Conservation (phyloP, 2,888 invertebrate species). For the Acanthococcus lagerstroemiae region DNA sequence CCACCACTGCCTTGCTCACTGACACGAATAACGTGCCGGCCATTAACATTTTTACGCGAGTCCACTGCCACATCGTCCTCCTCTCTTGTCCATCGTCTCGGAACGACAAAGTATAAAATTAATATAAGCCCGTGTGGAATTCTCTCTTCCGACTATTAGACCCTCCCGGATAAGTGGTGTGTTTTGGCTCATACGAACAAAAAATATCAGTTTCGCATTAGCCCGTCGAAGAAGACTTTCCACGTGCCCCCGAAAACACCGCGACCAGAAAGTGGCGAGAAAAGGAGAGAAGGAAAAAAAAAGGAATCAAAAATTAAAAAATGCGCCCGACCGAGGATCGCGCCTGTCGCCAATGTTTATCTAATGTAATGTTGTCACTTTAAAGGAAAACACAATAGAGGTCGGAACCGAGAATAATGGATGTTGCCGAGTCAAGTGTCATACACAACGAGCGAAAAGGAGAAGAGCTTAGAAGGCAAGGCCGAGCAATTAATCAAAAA, state of each 20-base stretch:
- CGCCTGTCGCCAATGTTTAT: constrained; percentile 20
- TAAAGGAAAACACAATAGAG: constrained; percentile 23
- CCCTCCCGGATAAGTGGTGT: background rate
- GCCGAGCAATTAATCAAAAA: constrained; percentile 25
- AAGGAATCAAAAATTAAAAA: background rate
- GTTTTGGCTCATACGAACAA: too few species aligned
- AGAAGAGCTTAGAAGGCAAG: constrained; percentile 8
- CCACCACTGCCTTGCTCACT: too few species aligned
- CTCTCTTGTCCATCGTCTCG: too few species aligned
- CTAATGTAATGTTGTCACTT: constrained; percentile 29
- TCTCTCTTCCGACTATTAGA: too few species aligned
- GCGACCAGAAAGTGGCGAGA: background rate
- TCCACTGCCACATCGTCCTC: too few species aligned
- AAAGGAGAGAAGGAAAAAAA: background rate
- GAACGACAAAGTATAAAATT: too few species aligned
- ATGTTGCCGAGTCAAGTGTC: constrained; percentile 28
- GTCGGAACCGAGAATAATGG: constrained; percentile 24
- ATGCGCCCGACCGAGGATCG: background rate
- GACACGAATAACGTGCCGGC: too few species aligned
- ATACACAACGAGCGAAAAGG: constrained; percentile 12
- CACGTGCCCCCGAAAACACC: background rate
- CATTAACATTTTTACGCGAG: too few species aligned
- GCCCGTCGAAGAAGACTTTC: background rate
- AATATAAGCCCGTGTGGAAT: too few species aligned
- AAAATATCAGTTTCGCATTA: too few species aligned